Evolutionary conservation across 2,888 invertebrate genomes (phyloP), one percentile per base, ranked within the genome.

Genomic region (Plagodis pulveraria): DNA sequence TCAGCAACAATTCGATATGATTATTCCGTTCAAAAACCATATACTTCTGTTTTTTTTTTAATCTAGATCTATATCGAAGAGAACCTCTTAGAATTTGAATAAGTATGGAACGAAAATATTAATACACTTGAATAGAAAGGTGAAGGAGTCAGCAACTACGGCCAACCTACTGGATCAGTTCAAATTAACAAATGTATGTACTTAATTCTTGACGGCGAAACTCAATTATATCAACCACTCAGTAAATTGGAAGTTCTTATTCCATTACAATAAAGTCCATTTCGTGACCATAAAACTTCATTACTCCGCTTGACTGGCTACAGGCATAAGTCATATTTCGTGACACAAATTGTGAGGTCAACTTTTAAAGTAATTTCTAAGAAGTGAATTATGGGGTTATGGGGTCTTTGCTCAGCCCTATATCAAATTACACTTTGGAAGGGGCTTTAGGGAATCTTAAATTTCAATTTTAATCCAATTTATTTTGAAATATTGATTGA

Each of bases 271-370:
- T 72, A 74, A 74, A 72, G 70, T 72, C 66, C 68, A 76, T 71
- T 78, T 73, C 63, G 57, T 50, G 70, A 58, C 62, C 69, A 71
- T 71, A 68, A 72, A 63, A 65, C 62, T 71, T 69, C 69, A 70
- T 75, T 67, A 73, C 70, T 62, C 56, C 69, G 72, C 76, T 66
- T 62, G 65, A 57, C 65, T 69, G 72, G 70, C 62, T 75, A 69
- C 64, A 67, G 71, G 68, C 65, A 66, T 71, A 67, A 69, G 67
- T 72, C 70, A 70, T 72, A 72, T 73, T 78, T 72, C 60, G 72
- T 70, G 69, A 68, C 71, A 74, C 72, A 78, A 78, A 80, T 77
- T 71, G 69, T 68, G 66, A 71, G 67, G 74, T 76, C 62, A 70
- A 74, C 72, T 80, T 74, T 67, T 53, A 56, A 70, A 72, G 70